Percentiles rank a stretch among this genome's conserved stretches.
These are phyloP conservation scores for Pasiphila rectangulata DNA, from an alignment of 2,888 invertebrate species.

Conservation along the genomic window DNA sequence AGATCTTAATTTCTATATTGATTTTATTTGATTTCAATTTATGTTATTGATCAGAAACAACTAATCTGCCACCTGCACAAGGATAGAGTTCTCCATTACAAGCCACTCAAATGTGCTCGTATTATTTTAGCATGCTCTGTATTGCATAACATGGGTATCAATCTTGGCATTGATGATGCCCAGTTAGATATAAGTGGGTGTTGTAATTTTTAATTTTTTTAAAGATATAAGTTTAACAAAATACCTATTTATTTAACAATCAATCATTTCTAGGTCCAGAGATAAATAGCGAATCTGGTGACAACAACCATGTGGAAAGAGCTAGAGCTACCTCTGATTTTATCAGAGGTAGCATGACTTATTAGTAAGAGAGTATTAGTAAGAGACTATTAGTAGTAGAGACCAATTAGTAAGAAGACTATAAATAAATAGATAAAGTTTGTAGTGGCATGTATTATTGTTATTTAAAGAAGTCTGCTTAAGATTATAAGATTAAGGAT, in stretches of 20 bases:
- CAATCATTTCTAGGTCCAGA: constrained; percentile 1
- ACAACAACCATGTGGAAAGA: background rate
- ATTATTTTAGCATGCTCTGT: constrained; percentile 36
- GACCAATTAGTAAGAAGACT: constrained; percentile 1
- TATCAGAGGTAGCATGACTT: background rate
- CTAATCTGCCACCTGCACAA: too few relatives aligned
- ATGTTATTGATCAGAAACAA: too few relatives aligned
- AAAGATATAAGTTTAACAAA: background rate
- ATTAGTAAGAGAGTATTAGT: too few relatives aligned
- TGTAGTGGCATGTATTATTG: background rate
- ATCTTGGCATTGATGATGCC: constrained; percentile 1
- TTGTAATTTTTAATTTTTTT: background rate
- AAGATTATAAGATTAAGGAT: background rate
- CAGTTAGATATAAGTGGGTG: background rate
- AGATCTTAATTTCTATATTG: too few relatives aligned
- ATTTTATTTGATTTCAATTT: too few relatives aligned
- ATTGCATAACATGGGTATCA: constrained; percentile 28
- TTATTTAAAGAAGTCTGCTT: background rate
- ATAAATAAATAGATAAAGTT: too few relatives aligned
- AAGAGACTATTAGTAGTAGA: too few relatives aligned
- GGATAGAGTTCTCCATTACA: constrained; percentile 32
- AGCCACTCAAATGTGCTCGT: constrained; percentile 30
- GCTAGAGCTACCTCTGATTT: background rate
- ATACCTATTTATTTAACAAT: background rate
- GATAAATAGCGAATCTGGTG: background rate